Evolutionary conservation across 1,140 invertebrate species (phyloP).

Genomic region (Dinothrombium tinctorium): DNA sequence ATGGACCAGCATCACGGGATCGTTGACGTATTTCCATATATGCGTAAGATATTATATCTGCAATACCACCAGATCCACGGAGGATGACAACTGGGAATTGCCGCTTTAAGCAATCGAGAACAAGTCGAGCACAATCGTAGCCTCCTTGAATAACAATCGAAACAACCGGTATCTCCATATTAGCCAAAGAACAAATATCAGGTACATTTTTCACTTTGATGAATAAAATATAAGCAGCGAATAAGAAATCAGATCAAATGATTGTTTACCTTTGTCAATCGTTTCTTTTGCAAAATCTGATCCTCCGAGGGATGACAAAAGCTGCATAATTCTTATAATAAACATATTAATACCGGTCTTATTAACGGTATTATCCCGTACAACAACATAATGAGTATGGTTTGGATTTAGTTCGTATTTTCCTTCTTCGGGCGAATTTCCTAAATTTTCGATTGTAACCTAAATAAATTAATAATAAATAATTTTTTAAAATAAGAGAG

Average conservation of each 20-base stretch:
- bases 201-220: slow-evolving; percentile 1
- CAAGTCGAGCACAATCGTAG: slow-evolving; percentile 20
- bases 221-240: no score
- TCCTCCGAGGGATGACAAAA: background rate
- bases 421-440: slow-evolving; percentile 13
- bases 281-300: background rate
- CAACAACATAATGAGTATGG: slow-evolving; percentile 15
- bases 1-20: slow-evolving; percentile 11
- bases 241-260: no score
- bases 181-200: background rate
- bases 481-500: no score
- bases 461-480: no score
- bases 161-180: slow-evolving; percentile 20
- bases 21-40: slow-evolving; percentile 21
- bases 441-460: slow-evolving; percentile 14
- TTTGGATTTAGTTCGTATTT: slow-evolving; percentile 16
- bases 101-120: slow-evolving; percentile 21
- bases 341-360: slow-evolving; percentile 16
- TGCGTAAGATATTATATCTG: slow-evolving; percentile 23
- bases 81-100: slow-evolving; percentile 24
- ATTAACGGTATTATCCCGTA: slow-evolving; percentile 13
- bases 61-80: slow-evolving; percentile 22
- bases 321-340: slow-evolving; percentile 13
- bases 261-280: slow-evolving; percentile 3
- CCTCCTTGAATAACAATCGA: slow-evolving; percentile 24